These are phyloP conservation scores for Lottia gigantea DNA, from an alignment of 2,888 invertebrate genomes.

Conservation along the genomic window DNA sequence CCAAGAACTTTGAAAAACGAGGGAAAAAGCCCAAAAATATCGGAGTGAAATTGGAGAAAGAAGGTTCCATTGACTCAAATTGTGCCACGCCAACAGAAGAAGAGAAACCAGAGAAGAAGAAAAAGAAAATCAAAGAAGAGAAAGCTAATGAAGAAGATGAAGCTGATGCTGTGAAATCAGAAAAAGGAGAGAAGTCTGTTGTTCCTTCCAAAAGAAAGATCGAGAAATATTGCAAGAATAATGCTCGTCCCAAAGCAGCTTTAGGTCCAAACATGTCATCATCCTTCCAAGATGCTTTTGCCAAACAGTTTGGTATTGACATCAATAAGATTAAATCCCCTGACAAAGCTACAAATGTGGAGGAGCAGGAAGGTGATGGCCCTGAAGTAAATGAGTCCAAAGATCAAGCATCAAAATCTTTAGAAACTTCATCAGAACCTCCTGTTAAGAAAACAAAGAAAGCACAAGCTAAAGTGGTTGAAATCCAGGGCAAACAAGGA, in stretches of 20 bases:
- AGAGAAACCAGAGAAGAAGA: conserved; percentile 24
- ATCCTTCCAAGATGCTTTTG: conserved; percentile 38
- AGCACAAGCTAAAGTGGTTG: not conserved
- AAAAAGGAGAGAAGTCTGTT: conserved; percentile 20
- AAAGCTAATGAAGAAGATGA: conserved; percentile 23
- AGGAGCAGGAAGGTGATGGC: not conserved
- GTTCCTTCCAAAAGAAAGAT: conserved; percentile 19
- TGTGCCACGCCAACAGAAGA: conserved; percentile 12
- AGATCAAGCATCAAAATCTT: not conserved
- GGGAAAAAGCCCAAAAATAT: conserved; percentile 1
- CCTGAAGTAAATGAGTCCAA: not conserved
- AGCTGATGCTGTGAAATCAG: conserved; percentile 9
- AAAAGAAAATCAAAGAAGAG: conserved; percentile 20
- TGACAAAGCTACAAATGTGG: conserved; percentile 9
- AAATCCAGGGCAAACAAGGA: conserved; percentile 4
- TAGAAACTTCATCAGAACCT: conserved; percentile 21
- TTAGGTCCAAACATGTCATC: conserved; percentile 19
- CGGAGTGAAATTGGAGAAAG: conserved; percentile 10
- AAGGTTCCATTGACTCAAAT: not conserved
- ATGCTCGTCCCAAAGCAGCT: conserved; percentile 14
- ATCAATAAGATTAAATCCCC: not conserved
- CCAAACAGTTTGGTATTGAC: conserved; percentile 19
- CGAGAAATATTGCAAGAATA: conserved; percentile 7
- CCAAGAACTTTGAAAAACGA: conserved; percentile 24
- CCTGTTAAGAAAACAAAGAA: conserved; percentile 29